Percentiles rank a stretch among this genome's conserved stretches.
Evolutionary conservation across 2,888 invertebrate species (phyloP).

Genomic region (Brachyptera risi): DNA sequence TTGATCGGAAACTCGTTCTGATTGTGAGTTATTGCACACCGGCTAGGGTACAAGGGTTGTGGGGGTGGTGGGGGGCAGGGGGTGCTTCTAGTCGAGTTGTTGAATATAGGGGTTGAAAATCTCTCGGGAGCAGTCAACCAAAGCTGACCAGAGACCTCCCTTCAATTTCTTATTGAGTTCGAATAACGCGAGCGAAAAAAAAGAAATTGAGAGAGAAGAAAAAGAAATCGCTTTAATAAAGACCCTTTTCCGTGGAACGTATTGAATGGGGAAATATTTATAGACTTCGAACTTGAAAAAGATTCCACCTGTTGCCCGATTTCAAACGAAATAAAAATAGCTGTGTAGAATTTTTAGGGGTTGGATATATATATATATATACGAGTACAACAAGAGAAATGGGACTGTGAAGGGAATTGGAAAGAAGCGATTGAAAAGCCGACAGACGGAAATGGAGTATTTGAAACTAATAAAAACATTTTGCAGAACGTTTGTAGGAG

Average conservation of each 20-base stretch:
- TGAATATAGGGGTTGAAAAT: slow-evolving; percentile 10
- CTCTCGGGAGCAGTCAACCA: not conserved
- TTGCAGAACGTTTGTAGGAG: too few species aligned
- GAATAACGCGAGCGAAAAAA: not conserved
- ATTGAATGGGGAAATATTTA: slow-evolving; percentile 21
- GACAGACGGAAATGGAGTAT: too few species aligned
- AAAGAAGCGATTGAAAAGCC: too few species aligned
- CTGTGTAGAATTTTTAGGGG: too few species aligned
- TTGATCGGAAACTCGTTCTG: slow-evolving; percentile 12
- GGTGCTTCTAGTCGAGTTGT: not conserved
- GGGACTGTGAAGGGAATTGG: too few species aligned
- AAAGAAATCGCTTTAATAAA: not conserved
- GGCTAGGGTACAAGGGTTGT: not conserved
- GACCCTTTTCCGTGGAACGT: slow-evolving; percentile 13
- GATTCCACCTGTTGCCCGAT: slow-evolving; percentile 17
- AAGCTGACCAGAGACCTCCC: slow-evolving; percentile 7
- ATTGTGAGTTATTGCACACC: slow-evolving; percentile 3
- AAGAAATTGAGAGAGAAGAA: not conserved
- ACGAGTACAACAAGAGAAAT: not conserved
- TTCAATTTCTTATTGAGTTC: slow-evolving; percentile 8
- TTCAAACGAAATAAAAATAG: not conserved
- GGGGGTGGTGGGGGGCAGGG: not conserved
- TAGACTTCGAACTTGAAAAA: not conserved
- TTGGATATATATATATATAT: too few species aligned
- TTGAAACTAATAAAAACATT: too few species aligned